phyloP scores from a whole-genome alignment of 1,140 invertebrate species.

The Triops cancriformis region DNA sequence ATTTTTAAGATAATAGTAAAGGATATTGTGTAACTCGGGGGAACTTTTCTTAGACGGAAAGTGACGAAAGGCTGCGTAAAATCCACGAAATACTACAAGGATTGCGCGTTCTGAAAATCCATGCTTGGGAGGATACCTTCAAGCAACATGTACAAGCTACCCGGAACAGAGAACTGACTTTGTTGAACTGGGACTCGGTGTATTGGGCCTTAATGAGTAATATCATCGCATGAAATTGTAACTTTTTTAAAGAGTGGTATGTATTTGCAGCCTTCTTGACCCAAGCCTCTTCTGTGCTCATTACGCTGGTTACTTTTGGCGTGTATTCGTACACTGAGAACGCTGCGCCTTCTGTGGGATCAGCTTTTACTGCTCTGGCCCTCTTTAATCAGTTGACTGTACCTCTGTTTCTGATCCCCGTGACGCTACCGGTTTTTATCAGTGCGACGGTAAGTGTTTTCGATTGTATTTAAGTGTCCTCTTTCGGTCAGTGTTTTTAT shows the following conservation, averaged over 20 bases:
- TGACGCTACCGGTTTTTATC: slow-evolving; percentile 66
- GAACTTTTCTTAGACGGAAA: slow-evolving; percentile 46
- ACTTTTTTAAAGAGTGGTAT: too few relatives aligned
- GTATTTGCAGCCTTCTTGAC: slow-evolving; percentile 55
- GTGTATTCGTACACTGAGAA: slow-evolving; percentile 48
- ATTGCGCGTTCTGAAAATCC: slow-evolving; percentile 69
- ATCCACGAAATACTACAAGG: slow-evolving; percentile 71
- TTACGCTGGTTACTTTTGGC: slow-evolving; percentile 61
- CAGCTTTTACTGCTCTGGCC: slow-evolving; percentile 64
- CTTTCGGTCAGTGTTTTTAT: too few relatives aligned
- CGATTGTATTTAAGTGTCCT: neutral
- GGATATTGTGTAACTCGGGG: slow-evolving; percentile 13
- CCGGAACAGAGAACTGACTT: slow-evolving; percentile 59
- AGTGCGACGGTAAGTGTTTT: slow-evolving; percentile 54
- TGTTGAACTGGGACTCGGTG: slow-evolving; percentile 60
- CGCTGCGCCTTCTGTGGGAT: slow-evolving; percentile 52
- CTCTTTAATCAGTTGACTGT: slow-evolving; percentile 71
- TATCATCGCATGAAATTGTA: slow-evolving; percentile 29
- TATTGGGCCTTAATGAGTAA: slow-evolving; percentile 66
- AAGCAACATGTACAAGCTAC: slow-evolving; percentile 53
- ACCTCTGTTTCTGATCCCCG: slow-evolving; percentile 66
- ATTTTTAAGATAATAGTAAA: slow-evolving; percentile 32
- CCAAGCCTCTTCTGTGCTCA: slow-evolving; percentile 59
- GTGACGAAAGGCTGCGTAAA: slow-evolving; percentile 63
- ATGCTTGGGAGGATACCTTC: slow-evolving; percentile 71